Conservation (phyloP, 2,113 vertebrate genomes). For the Apaloderma vittatum region DNA sequence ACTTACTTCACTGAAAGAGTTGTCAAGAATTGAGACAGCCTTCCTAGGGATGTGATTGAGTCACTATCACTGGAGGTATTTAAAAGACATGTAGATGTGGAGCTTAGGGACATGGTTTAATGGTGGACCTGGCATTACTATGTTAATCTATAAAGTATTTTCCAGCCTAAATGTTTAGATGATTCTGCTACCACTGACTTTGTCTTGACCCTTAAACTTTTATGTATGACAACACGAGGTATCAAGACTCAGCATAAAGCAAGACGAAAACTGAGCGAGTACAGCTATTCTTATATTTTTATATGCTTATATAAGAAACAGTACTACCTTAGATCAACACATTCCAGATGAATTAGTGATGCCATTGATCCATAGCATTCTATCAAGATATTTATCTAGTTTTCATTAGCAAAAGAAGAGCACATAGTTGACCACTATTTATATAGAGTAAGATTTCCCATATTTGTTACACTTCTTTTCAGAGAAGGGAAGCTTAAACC, state of each 20-base stretch:
- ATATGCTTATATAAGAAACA: neutral
- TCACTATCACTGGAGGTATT: too few relatives aligned
- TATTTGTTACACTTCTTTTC: neutral
- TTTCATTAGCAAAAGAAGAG: neutral
- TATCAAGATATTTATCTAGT: neutral
- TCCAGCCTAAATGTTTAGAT: too few relatives aligned
- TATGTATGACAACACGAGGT: neutral
- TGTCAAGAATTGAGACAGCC: too few relatives aligned
- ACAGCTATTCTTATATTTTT: neutral
- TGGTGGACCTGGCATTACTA: too few relatives aligned
- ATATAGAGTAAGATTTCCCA: neutral
- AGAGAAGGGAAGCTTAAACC: neutral
- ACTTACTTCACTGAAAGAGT: too few relatives aligned
- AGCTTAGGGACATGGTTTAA: too few relatives aligned
- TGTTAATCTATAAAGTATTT: too few relatives aligned
- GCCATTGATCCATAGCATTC: neutral
- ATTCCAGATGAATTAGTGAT: neutral
- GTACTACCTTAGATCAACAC: neutral
- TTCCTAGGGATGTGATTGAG: too few relatives aligned
- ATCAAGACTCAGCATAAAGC: neutral
- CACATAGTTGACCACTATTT: neutral
- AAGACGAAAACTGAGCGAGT: neutral
- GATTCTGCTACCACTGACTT: neutral
- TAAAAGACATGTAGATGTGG: too few relatives aligned
- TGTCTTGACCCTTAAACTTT: neutral